Base-by-base conservation (phyloP, 2,888 invertebrate genomes). In the Unio pictorum region DNA sequence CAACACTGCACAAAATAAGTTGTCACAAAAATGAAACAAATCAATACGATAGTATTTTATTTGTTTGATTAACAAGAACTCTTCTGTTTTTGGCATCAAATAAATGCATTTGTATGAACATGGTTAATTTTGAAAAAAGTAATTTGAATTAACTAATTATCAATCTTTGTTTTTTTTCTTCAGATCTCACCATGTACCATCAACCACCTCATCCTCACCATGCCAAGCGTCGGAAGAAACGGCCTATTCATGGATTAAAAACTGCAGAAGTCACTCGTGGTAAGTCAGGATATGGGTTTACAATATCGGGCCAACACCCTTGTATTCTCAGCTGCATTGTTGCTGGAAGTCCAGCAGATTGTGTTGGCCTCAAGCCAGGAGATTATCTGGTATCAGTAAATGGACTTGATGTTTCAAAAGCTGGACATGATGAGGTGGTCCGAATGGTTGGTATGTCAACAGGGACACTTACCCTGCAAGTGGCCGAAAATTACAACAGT, bases 281-380 rank as follows among this genome's bases (percentile, higher is more conserved):
- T 4, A 93, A 93, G 73, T 95, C 95, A 84, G 98, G 98, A 15
- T 98, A 96, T 89, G 98, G 98, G n/a, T 98, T 98, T 89, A 98
- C 98, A 30, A 97, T 98, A 87, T 97, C 97, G 3, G 98, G 98
- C 4, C 97, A 98, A 89, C 95, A 96, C 87, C 98, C 98, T 0
- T 98, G 98, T 89, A 95, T 97, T 76, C 92, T 98, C 71, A 96
- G 97, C 66, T 97, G 96, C 84, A 97, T 98, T 83, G 97, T 97
- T 1, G 92, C 93, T 63, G 95, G 95, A 81, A 95, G 95, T 72
- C 97, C 97, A 4, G 98, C 98, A 0, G 97, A 97, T 86, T 92
- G 93, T 74, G 96, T 96, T 54, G 97, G 97, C 0, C 91, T 98
- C 28, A 93, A 96, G 45, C 95, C 97, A 56, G 98, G 98, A 0